phyloP scores from a whole-genome alignment of 2,113 vertebrate species.

The Brachyhypopomus occidentalis region DNA sequence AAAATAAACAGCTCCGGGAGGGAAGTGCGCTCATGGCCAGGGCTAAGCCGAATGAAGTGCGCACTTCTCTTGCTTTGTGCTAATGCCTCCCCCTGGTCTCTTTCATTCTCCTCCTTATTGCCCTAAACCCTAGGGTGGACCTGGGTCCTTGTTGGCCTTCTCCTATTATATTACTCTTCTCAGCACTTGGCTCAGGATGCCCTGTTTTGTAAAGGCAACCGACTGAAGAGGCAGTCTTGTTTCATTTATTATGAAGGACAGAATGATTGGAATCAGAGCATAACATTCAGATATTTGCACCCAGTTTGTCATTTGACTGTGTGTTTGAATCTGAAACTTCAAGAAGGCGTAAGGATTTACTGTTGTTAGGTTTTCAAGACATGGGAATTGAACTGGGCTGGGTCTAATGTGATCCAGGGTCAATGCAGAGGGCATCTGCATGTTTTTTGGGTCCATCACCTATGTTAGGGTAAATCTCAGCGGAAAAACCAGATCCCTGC shows the following conservation, averaged over 20 bases:
- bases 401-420: too few relatives aligned
- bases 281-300: neutral
- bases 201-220: conserved; percentile 18
- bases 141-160: conserved; percentile 29
- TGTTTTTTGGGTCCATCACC: neutral
- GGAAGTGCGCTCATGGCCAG: conserved; percentile 64
- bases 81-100: conserved; percentile 51
- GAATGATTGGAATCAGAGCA: neutral
- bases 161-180: conserved; percentile 21
- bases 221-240: conserved; percentile 23
- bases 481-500: neutral
- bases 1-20: conserved; percentile 74
- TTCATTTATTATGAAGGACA: conserved; percentile 33
- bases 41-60: conserved; percentile 42
- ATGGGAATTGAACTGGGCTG: neutral
- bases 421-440: too few relatives aligned
- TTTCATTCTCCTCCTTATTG: conserved; percentile 39
- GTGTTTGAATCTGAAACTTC: neutral
- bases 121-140: conserved; percentile 24
- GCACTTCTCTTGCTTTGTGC: conserved; percentile 45
- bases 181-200: conserved; percentile 23
- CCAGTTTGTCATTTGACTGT: neutral
- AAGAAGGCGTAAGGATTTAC: neutral
- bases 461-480: neutral
- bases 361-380: neutral